A percentile compares a stretch with the other conserved stretches of the same genome.
Conservation (phyloP, 1,140 invertebrate genomes). For the Hyphantria cunea region DNA sequence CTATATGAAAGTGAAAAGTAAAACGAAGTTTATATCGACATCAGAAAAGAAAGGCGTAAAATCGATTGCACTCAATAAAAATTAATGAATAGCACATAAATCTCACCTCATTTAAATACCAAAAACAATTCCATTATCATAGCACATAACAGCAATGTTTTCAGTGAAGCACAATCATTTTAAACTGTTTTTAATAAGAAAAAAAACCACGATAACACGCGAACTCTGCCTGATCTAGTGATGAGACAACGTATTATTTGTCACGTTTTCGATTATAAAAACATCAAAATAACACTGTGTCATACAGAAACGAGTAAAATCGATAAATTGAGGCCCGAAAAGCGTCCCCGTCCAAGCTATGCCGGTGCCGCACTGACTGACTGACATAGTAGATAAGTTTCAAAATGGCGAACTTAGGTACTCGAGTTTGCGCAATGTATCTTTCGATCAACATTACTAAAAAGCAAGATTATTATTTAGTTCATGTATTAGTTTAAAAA, state of each 20-base stretch:
- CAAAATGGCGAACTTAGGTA: constrained; percentile 50
- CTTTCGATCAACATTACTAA: constrained; percentile 9
- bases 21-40: not conserved
- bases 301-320: constrained; percentile 32
- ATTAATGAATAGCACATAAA: constrained; percentile 20
- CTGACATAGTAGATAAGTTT: constrained; percentile 31
- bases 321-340: constrained; percentile 44
- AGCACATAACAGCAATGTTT: constrained; percentile 28
- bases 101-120: constrained; percentile 28
- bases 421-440: constrained; percentile 59
- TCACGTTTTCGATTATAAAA: constrained; percentile 50
- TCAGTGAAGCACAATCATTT: constrained; percentile 15
- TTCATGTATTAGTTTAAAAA: too few species aligned
- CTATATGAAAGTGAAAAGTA: too few species aligned
- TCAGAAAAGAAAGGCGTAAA: not conserved
- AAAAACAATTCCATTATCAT: constrained; percentile 29
- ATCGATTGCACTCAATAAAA: not conserved
- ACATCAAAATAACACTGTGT: constrained; percentile 62
- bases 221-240: constrained; percentile 12
- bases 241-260: constrained; percentile 34
- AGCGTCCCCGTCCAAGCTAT: constrained; percentile 30
- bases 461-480: constrained; percentile 4
- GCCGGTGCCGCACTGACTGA: constrained; percentile 54
- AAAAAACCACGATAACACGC: constrained; percentile 34
- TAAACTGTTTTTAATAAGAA: constrained; percentile 12